Base-by-base conservation (phyloP, 2,113 vertebrate genomes). In the Leucopternis melanops region DNA sequence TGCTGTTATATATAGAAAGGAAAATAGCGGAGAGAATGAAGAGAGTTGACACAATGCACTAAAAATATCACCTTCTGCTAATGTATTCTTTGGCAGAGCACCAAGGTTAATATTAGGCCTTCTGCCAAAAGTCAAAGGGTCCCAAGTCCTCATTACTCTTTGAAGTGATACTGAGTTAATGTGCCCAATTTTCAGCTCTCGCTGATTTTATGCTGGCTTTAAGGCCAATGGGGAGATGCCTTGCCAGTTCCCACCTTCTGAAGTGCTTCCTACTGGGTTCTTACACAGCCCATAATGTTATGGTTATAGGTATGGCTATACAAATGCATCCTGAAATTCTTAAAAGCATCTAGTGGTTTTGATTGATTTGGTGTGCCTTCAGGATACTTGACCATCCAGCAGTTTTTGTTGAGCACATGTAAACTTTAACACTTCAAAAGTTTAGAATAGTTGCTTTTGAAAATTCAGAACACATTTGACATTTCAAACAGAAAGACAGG, bases 51-150 rank as follows among this genome's bases (percentile, higher is more conserved):
- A 69, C 20, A 82, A 75, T 22, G 31, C 49, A 93, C 74, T 93
- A 82, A 89, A 96, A 92, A 95, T 87, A 93, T 10, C 15, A 42
- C 34, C 80, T 93, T 88, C 49, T 55, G 45, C 73, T 95, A 91
- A 96, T 77, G 75, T 70, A 65, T 67, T 95, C 57, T 83, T 79
- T 84, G 90, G 86, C 80, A 86, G 44, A 5, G n/a, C 47, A 81
- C 57, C 77, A 88, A 93, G 26, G 49, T 75, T 90, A 91, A 34
- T 69, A 77, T 80, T 92, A 90, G 45, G 58, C 62, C 62, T 82
- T 80, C 49, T 95, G 50, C 78, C 81, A 77, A 66, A 93, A 87
- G 77, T 85, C 70, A 95, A 91, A 85, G 58, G 69, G 55, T 90
- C 71, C 20, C 71, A 92, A 79, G 27, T 52, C 34, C n/a, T 94